phyloP scores from a whole-genome alignment of 2,797 vertebrate genomes.

The Benthosema pterotum region DNA sequence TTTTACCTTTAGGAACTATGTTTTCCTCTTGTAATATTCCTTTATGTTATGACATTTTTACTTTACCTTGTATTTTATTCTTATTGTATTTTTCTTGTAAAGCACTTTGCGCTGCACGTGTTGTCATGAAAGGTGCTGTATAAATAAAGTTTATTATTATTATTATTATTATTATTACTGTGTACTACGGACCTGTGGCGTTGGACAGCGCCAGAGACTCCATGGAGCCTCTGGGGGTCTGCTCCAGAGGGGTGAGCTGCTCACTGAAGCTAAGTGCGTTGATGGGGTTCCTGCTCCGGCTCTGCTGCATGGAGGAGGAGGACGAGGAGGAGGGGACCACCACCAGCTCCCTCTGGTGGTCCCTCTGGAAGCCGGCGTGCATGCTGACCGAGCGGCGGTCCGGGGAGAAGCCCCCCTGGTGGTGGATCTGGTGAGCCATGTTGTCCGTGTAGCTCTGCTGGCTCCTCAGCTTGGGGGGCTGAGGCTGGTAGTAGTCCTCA shows the following conservation, averaged over 20 bases:
- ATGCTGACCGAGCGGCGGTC: slow-evolving; percentile 91
- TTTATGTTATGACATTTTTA: no score
- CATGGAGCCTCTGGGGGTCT: slow-evolving; percentile 93
- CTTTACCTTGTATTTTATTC: no score
- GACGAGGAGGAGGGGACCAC: slow-evolving; percentile 66
- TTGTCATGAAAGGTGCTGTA: no score
- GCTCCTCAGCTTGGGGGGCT: slow-evolving; percentile 86
- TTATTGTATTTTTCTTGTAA: no score
- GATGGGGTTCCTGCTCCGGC: slow-evolving; percentile 92
- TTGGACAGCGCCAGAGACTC: slow-evolving; percentile 94
- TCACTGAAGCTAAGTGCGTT: slow-evolving; percentile 91
- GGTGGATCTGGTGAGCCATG: slow-evolving; percentile 25
- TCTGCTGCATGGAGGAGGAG: slow-evolving; percentile 72
- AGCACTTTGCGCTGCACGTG: no score
- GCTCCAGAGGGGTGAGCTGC: slow-evolving; percentile 90
- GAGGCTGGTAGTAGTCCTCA: slow-evolving; percentile 90
- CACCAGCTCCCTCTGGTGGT: slow-evolving; percentile 82
- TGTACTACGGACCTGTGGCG: slow-evolving; percentile 85
- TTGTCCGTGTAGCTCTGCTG: slow-evolving; percentile 93
- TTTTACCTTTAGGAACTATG: no score
- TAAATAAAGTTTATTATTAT: no score
- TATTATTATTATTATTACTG: no score
- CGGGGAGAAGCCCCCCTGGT: slow-evolving; percentile 83
- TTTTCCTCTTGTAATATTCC: no score
- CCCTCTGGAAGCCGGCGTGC: slow-evolving; percentile 88